Evolutionary conservation across 2,888 invertebrate species (phyloP).

Genomic region (Lasioglossum morio): DNA sequence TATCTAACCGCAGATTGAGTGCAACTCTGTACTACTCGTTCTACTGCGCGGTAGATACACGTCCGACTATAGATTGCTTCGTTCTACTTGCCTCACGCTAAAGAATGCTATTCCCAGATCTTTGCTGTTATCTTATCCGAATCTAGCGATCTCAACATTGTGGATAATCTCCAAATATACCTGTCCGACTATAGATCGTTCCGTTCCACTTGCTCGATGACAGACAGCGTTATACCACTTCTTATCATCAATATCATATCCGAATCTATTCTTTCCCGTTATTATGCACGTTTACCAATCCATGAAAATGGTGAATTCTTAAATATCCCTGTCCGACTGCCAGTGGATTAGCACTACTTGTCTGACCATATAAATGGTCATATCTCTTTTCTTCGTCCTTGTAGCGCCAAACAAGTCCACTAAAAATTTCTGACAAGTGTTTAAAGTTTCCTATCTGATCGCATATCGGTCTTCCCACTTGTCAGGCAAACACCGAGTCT

Average conservation of each 20-base stretch:
- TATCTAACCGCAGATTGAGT: neutral
- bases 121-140: neutral
- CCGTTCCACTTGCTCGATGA: neutral
- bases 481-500: neutral
- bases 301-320: too few relatives aligned
- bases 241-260: neutral
- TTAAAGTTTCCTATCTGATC: neutral
- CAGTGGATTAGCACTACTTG: neutral
- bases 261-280: neutral
- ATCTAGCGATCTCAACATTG: neutral
- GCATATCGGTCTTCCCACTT: neutral
- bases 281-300: too few relatives aligned
- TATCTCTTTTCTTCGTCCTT: neutral
- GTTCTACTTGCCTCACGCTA: neutral
- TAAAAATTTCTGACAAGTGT: neutral
- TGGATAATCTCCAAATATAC: neutral
- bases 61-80: neutral
- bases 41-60: neutral
- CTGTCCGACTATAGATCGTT: neutral
- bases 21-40: neutral
- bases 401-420: neutral
- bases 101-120: neutral
- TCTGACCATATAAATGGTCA: neutral
- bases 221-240: neutral
- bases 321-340: neutral